These are phyloP conservation scores for Vanacampus margaritifer DNA, from an alignment of 2,113 vertebrate genomes.

Conservation along the genomic window DNA sequence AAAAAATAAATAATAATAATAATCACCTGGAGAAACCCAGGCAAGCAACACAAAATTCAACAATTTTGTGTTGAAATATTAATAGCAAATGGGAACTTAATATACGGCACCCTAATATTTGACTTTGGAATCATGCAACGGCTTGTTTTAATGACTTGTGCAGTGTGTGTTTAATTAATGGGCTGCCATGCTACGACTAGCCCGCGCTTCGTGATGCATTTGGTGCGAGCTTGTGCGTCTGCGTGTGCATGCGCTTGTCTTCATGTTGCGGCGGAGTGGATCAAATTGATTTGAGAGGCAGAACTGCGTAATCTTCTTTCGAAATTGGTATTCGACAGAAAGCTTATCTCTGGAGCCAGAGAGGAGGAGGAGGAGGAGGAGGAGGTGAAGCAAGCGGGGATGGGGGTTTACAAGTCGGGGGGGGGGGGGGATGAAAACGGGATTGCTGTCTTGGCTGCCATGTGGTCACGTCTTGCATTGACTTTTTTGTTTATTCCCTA, in stretches of 20 bases:
- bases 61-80: slow-evolving; percentile 23
- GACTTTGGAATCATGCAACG: slow-evolving; percentile 22
- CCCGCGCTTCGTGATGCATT: slow-evolving; percentile 16
- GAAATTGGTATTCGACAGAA: slow-evolving; percentile 62
- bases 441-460: slow-evolving; percentile 38
- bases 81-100: slow-evolving; percentile 18
- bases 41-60: no score
- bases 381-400: slow-evolving; percentile 6
- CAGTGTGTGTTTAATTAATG: slow-evolving; percentile 42
- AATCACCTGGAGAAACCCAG: no score
- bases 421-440: slow-evolving; percentile 36
- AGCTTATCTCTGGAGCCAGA: slow-evolving; percentile 54
- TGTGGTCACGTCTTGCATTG: slow-evolving; percentile 23
- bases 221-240: slow-evolving; percentile 17
- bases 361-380: slow-evolving; percentile 12
- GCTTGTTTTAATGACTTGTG: slow-evolving; percentile 38
- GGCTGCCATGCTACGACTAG: background rate
- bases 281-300: slow-evolving; percentile 57
- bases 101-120: slow-evolving; percentile 35
- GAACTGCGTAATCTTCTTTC: slow-evolving; percentile 60
- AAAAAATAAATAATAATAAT: no score
- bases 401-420: slow-evolving; percentile 1
- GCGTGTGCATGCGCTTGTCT: slow-evolving; percentile 18
- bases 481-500: slow-evolving; percentile 36
- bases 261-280: slow-evolving; percentile 41